Percentiles rank a stretch among this genome's conserved stretches.
These are phyloP conservation scores for Andrena trimmerana DNA, from an alignment of 2,888 invertebrate genomes.

Conservation along the genomic window DNA sequence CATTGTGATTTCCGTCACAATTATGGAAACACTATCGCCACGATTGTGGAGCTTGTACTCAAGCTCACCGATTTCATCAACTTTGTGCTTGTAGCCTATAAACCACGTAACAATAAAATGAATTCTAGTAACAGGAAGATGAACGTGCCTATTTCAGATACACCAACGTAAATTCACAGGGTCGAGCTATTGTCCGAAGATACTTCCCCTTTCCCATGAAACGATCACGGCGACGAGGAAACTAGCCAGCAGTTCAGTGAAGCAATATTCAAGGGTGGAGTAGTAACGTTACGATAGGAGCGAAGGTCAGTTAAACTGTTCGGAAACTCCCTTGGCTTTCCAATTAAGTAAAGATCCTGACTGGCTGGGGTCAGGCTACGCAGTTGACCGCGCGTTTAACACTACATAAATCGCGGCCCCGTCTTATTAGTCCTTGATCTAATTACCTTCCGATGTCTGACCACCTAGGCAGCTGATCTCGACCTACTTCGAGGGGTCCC, in stretches of 20 bases:
- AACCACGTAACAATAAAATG: too few relatives aligned
- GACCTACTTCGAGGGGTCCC: conserved; percentile 61
- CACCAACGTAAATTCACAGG: not conserved
- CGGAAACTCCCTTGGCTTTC: conserved; percentile 84
- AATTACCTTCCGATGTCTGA: conserved; percentile 79
- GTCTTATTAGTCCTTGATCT: conserved; percentile 80
- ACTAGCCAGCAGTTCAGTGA: conserved; percentile 59
- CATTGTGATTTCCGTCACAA: too few relatives aligned
- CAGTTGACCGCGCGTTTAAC: conserved; percentile 83
- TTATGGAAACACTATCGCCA: too few relatives aligned
- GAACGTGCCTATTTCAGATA: too few relatives aligned
- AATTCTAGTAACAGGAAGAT: too few relatives aligned
- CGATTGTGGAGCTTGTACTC: too few relatives aligned
- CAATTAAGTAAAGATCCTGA: conserved; percentile 84
- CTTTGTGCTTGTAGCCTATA: too few relatives aligned
- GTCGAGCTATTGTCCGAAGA: not conserved
- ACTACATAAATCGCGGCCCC: conserved; percentile 84
- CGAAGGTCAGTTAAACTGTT: conserved; percentile 85
- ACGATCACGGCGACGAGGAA: conserved; percentile 48
- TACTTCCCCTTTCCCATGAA: not conserved
- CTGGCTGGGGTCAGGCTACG: conserved; percentile 77
- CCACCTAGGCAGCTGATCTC: conserved; percentile 51
- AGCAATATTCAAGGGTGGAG: conserved; percentile 70
- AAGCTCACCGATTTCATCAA: too few relatives aligned
- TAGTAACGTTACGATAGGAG: conserved; percentile 72